These are phyloP conservation scores for Euura saliciscinereae DNA, from an alignment of 1,140 invertebrate genomes.

Conservation along the genomic window DNA sequence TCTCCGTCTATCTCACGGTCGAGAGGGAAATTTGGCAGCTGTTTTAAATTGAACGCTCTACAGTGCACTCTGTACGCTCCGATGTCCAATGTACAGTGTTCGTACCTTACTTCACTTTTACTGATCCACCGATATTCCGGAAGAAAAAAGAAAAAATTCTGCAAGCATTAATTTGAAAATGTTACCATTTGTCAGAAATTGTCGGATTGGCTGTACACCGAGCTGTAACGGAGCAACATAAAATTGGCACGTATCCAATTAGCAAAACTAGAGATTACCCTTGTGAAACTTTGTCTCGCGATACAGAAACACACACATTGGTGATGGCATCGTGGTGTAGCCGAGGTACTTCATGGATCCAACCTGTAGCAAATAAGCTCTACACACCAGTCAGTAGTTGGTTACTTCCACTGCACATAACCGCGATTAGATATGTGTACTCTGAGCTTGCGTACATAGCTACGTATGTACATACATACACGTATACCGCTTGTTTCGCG, in stretches of 20 bases:
- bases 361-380: not conserved
- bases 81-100: no score
- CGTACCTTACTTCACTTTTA: no score
- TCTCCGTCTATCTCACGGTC: not conserved
- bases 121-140: no score
- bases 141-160: no score
- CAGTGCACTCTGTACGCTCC: no score
- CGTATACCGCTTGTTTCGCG: not conserved
- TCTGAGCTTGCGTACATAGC: no score
- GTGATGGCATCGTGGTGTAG: not conserved
- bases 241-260: not conserved
- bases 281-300: not conserved
- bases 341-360: not conserved
- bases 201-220: no score
- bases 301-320: not conserved
- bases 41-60: not conserved
- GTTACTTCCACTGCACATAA: no score
- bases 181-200: no score
- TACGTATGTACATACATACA: not conserved
- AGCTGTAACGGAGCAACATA: not conserved
- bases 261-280: not conserved
- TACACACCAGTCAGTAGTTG: not conserved
- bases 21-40: slow-evolving; percentile 2
- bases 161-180: no score
- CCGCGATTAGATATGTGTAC: no score